Evolutionary conservation across 2,797 vertebrate genomes (phyloP).

Genomic region (Hippoglossus hippoglossus): DNA sequence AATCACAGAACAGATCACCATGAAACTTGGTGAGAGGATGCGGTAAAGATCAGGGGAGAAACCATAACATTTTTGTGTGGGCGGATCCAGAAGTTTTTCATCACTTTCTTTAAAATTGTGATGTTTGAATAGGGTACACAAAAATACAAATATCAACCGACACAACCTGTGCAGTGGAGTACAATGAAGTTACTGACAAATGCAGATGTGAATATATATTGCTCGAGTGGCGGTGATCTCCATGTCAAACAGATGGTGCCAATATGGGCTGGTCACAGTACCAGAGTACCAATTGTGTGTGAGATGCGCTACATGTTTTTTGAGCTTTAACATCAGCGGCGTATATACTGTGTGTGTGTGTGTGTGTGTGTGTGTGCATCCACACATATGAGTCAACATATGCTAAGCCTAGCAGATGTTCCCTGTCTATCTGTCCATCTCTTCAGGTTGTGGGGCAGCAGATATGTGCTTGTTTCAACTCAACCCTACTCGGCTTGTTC

Average conservation of each 20-base stretch:
- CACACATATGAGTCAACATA: constrained; percentile 9
- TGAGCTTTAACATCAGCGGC: constrained; percentile 48
- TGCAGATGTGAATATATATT: constrained; percentile 9
- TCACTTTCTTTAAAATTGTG: no score
- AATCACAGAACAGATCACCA: no score
- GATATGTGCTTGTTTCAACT: constrained; percentile 51
- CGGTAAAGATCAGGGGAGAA: no score
- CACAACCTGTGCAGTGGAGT: not conserved
- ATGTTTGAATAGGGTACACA: not conserved
- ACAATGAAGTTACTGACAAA: not conserved
- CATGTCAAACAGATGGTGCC: constrained; percentile 66
- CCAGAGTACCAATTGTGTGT: constrained; percentile 60
- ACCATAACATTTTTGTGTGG: no score
- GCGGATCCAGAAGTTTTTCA: no score
- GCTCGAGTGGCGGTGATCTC: constrained; percentile 13
- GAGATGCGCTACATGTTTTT: constrained; percentile 49
- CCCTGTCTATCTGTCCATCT: constrained; percentile 64
- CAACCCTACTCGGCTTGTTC: constrained; percentile 52
- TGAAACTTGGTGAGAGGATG: no score
- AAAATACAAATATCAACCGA: constrained; percentile 19
- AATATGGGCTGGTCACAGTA: constrained; percentile 69
- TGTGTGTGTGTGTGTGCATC: constrained; percentile 43
- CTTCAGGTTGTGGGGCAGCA: constrained; percentile 53
- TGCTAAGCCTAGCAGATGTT: constrained; percentile 66
- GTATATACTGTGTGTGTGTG: constrained; percentile 30